Conservation (phyloP, 2,888 invertebrate species). For the Shargacucullia verbasci region DNA sequence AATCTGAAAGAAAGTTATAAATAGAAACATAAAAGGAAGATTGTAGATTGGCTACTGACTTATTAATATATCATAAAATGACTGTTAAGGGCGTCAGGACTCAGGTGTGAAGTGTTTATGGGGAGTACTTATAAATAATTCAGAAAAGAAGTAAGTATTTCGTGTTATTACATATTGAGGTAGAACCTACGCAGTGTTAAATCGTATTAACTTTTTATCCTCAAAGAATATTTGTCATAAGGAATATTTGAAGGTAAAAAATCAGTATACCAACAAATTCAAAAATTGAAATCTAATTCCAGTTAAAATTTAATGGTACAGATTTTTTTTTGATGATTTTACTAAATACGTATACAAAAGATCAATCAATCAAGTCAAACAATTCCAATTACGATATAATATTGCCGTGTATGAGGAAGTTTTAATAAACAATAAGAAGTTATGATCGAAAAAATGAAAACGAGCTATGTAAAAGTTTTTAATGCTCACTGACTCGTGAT, state of each 20-base stretch:
- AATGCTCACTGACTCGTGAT: conserved; percentile 19
- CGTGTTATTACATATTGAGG: not conserved
- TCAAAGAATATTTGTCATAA: no score
- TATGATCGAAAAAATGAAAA: conserved; percentile 20
- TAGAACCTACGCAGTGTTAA: conserved; percentile 4
- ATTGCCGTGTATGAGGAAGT: conserved; percentile 38
- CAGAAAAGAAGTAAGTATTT: not conserved
- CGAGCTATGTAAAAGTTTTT: conserved; percentile 34
- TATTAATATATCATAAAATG: conserved; percentile 22
- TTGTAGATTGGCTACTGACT: conserved; percentile 5
- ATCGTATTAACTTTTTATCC: not conserved
- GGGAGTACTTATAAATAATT: conserved; percentile 20
- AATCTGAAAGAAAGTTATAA: conserved; percentile 48
- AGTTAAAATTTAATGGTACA: no score
- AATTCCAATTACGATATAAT: conserved; percentile 18
- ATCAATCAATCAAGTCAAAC: no score
- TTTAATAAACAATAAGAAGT: conserved; percentile 49
- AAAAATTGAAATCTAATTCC: no score
- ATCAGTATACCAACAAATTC: no score
- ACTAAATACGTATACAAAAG: no score
- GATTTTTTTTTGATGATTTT: no score
- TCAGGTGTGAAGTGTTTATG: conserved; percentile 21
- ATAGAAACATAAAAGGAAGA: conserved; percentile 4
- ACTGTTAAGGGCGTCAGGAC: not conserved
- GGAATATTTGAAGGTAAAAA: no score